Evolutionary conservation across 2,888 invertebrate species (phyloP), one percentile per base, ranked within the genome.

Genomic region (Hydrotaea diabolus): DNA sequence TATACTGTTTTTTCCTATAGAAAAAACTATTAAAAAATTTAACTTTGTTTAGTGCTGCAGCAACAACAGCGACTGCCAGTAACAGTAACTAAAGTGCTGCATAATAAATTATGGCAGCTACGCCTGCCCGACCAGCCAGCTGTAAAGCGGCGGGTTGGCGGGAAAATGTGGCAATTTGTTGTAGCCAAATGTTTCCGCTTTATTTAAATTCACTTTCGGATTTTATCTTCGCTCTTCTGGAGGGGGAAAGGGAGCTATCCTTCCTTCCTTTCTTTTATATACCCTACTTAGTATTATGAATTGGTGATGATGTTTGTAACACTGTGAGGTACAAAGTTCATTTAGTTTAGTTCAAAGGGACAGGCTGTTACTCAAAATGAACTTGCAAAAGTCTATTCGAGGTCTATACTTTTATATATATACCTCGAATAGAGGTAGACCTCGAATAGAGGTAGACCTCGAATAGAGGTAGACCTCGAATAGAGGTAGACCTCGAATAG

Each of bases 161-260:
- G 9, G 69, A 31, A 21, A 64, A 46, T 43, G 66, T 78, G 76
- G 59, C 53, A 79, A 81, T 78, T 81, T 79, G 62, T 69, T 76
- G 36, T 53, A 73, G 74, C 21, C 15, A 81, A 81, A 73, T 62
- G 62, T 77, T 85, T 82, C 79, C 82, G 79, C 69, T 80, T 82
- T 71, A 82, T 85, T 85, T 77, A 76, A 79, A 79, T 79, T 82
- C 73, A 81, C 79, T 81, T 81, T 85, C 69, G 76, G 59, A 66
- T 69, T 79, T 74, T 26, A 17, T 55, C 9, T 46, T 15, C 57
- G 31, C 39, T 39, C 46, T 36, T 75, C 19, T 73, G 36, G 31
- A 4, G 62, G 13, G 36, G 15, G 0, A n/a, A n/a, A n/a, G n/a
- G n/a, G n/a, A n/a, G n/a, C n/a, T n/a, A n/a, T n/a, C n/a, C 17